Conservation (phyloP, 2,888 invertebrate genomes). For the Hybos culiciformis region DNA sequence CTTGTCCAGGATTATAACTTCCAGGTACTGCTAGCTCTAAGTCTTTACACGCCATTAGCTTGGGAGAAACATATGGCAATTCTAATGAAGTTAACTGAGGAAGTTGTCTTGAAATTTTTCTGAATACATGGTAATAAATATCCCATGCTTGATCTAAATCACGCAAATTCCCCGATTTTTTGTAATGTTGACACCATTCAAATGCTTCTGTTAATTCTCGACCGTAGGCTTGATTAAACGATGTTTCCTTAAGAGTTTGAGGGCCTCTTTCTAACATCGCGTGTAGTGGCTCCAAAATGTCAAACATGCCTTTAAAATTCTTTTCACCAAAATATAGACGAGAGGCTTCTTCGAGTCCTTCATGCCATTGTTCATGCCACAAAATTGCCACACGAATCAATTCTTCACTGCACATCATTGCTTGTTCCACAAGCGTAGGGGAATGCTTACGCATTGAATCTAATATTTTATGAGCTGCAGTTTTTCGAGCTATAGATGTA, state of each 20-base stretch:
- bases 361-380: slow-evolving; percentile 99
- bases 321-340: slow-evolving; percentile 90
- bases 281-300: slow-evolving; percentile 87
- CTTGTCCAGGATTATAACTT: slow-evolving; percentile 87
- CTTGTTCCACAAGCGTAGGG: slow-evolving; percentile 82
- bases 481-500: slow-evolving; percentile 66
- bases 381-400: slow-evolving; percentile 93
- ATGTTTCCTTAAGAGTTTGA: slow-evolving; percentile 90
- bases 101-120: slow-evolving; percentile 88
- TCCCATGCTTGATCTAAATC: slow-evolving; percentile 99
- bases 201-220: slow-evolving; percentile 87
- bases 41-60: slow-evolving; percentile 75
- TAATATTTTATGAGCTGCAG: slow-evolving; percentile 87
- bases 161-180: slow-evolving; percentile 67
- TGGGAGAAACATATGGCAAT: slow-evolving; percentile 91
- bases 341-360: slow-evolving; percentile 90
- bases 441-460: slow-evolving; percentile 94
- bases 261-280: slow-evolving; percentile 88
- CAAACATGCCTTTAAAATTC: slow-evolving; percentile 93
- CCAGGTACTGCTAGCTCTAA: slow-evolving; percentile 96
- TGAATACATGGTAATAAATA: slow-evolving; percentile 95
- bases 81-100: slow-evolving; percentile 82
- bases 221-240: slow-evolving; percentile 93
- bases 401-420: slow-evolving; percentile 92
- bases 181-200: slow-evolving; percentile 89